Conservation (phyloP, 2,797 vertebrate genomes). For the Sebastes hubbsi region DNA sequence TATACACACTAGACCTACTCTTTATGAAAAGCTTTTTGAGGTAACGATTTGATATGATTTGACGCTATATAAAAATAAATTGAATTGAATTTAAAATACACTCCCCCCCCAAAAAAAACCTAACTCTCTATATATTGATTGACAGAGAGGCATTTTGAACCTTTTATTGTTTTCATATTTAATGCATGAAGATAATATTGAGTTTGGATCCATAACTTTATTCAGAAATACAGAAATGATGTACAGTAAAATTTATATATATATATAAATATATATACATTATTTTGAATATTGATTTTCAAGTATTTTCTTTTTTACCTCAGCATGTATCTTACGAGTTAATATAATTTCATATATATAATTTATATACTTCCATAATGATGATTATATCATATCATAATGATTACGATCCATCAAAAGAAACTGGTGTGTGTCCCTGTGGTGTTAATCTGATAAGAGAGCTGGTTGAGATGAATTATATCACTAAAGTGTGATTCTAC, state of each 20-base stretch:
- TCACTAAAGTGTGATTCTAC: background rate
- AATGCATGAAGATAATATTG: background rate
- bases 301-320: no score
- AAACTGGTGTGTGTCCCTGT: background rate
- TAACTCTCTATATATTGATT: background rate
- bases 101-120: no score
- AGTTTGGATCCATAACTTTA: background rate
- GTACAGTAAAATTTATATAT: background rate
- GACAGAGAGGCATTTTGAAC: background rate
- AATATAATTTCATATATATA: no score
- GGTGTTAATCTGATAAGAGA: background rate
- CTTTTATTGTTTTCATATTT: background rate
- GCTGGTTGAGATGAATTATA: background rate
- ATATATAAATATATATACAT: background rate
- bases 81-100: accelerated
- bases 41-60: no score
- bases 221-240: background rate
- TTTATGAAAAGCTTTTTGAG: no score
- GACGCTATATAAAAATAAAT: no score
- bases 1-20: no score
- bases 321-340: no score
- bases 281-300: no score
- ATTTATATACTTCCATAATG: background rate
- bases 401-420: background rate
- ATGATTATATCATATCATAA: background rate